Percentiles rank a stretch among this genome's conserved stretches.
phyloP scores from a whole-genome alignment of 2,888 invertebrate species.

The Amiota minor region DNA sequence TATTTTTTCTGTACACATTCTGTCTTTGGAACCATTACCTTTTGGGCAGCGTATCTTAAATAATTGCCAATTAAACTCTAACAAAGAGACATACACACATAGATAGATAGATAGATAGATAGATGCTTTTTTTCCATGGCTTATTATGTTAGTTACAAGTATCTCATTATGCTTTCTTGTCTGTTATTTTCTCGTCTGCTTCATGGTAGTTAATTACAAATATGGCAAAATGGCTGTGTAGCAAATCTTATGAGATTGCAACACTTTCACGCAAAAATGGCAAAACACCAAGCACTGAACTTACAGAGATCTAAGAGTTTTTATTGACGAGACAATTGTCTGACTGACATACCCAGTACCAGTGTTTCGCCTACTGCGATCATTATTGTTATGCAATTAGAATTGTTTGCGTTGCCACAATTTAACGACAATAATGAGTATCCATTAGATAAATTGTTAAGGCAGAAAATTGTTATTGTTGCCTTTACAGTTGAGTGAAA shows the following conservation, averaged over 20 bases:
- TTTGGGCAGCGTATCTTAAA: too few species aligned
- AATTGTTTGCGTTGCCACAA: constrained; percentile 21
- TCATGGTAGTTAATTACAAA: constrained; percentile 51
- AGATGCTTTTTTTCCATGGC: too few species aligned
- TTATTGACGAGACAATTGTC: neutral
- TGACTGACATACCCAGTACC: too few species aligned
- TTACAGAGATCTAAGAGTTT: too few species aligned
- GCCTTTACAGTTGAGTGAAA: neutral
- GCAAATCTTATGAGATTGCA: constrained; percentile 27
- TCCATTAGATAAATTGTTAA: neutral
- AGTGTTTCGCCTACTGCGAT: neutral
- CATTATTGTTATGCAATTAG: constrained; percentile 6
- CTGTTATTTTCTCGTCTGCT: neutral
- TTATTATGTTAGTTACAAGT: too few species aligned
- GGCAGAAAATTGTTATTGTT: neutral
- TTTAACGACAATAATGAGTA: constrained; percentile 23
- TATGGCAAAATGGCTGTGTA: constrained; percentile 41
- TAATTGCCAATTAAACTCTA: too few species aligned
- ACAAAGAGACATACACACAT: too few species aligned
- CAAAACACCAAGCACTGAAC: constrained; percentile 19
- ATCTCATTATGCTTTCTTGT: neutral
- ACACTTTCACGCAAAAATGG: constrained; percentile 57
- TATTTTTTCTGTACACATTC: too few species aligned
- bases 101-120: too few species aligned
- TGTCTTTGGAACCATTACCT: too few species aligned